Conservation (phyloP, 2,797 vertebrate species). For the Lutra lutra region DNA sequence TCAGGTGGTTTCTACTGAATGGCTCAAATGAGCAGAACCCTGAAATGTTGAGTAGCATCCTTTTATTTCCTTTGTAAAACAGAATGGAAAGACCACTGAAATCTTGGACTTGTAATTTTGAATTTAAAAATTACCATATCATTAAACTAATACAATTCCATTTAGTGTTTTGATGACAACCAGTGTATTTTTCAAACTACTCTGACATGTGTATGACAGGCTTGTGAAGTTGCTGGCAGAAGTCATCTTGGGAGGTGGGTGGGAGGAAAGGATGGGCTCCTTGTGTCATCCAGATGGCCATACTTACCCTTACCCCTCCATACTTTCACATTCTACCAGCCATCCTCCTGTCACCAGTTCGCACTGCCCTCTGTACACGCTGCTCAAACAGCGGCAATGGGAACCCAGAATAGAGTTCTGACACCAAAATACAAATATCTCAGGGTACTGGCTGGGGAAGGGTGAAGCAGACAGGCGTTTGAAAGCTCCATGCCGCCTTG, state of each 20-base stretch:
- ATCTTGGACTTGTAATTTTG: slow-evolving; percentile 18
- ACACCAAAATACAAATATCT: neutral
- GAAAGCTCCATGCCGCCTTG: neutral
- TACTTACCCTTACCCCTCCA: neutral
- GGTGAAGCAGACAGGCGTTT: neutral
- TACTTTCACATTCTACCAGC: neutral
- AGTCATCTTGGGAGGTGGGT: neutral
- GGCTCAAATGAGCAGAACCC: neutral
- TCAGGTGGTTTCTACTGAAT: neutral
- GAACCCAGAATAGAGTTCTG: neutral
- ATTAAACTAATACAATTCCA: slow-evolving; percentile 22
- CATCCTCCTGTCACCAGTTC: neutral
- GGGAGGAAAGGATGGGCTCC: neutral
- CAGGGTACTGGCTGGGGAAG: neutral
- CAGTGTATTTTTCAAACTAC: neutral
- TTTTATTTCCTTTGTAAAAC: slow-evolving; percentile 21
- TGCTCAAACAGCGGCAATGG: neutral
- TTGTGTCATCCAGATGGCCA: neutral
- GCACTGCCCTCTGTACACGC: neutral
- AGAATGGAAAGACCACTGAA: neutral
- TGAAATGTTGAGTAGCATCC: neutral
- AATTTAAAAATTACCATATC: neutral
- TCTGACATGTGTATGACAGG: neutral
- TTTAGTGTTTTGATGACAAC: neutral
- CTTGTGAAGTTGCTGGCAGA: neutral